These are phyloP conservation scores for Anhinga rufa DNA, from an alignment of 2,113 vertebrate genomes.

Conservation along the genomic window DNA sequence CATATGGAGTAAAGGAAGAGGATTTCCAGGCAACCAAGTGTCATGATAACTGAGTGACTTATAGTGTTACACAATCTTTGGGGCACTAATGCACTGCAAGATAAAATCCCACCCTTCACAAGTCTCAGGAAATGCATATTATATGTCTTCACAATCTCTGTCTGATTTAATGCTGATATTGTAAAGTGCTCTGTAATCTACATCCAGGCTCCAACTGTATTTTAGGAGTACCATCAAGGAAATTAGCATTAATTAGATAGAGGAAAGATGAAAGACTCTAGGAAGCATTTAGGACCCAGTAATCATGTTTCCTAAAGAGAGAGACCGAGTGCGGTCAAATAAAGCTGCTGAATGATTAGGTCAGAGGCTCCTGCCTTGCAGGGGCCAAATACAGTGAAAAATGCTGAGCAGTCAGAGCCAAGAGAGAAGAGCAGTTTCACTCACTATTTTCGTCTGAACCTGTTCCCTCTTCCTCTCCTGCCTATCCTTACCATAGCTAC, in stretches of 20 bases:
- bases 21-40: slow-evolving; percentile 9
- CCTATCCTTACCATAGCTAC: not conserved
- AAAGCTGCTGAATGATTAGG: slow-evolving; percentile 35
- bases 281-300: slow-evolving; percentile 43
- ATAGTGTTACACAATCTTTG: not conserved
- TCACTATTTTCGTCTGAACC: not conserved
- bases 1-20: not conserved
- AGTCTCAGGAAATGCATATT: slow-evolving; percentile 33
- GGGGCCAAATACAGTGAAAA: not conserved
- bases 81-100: slow-evolving; percentile 36
- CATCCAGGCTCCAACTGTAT: slow-evolving; percentile 22
- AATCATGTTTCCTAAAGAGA: slow-evolving; percentile 42
- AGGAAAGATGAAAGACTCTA: slow-evolving; percentile 53
- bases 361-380: not conserved
- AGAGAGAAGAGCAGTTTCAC: not conserved
- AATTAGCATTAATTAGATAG: slow-evolving; percentile 62
- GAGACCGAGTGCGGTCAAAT: slow-evolving; percentile 11
- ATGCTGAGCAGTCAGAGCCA: not conserved
- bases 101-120: slow-evolving; percentile 36
- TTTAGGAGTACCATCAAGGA: slow-evolving; percentile 22
- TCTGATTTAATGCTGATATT: slow-evolving; percentile 44
- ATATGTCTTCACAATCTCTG: not conserved
- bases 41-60: slow-evolving; percentile 28
- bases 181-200: slow-evolving; percentile 54
- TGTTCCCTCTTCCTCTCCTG: not conserved